A percentile compares a stretch with the other conserved stretches of the same genome.
phyloP scores from a whole-genome alignment of 2,888 invertebrate genomes.

The Stegana nigrithorax region DNA sequence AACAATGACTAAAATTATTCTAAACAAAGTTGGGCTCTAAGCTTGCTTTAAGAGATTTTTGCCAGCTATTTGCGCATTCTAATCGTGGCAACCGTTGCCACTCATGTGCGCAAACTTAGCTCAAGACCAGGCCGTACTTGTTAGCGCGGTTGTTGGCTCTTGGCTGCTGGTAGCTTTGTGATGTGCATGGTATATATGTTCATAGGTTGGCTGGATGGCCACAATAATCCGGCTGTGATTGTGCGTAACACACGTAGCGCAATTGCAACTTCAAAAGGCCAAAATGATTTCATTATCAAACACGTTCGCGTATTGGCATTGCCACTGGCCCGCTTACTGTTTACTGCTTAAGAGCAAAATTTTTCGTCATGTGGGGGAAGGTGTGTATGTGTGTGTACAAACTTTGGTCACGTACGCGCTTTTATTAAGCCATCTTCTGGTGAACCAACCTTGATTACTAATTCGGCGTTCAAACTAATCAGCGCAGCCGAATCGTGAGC shows the following conservation, averaged over 20 bases:
- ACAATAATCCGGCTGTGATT: background rate
- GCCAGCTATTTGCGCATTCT: background rate
- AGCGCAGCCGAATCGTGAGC: constrained; percentile 30
- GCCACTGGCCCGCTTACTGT: background rate
- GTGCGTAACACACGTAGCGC: constrained; percentile 16
- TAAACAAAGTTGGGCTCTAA: too few species aligned
- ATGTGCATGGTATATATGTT: background rate
- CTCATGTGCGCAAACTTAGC: background rate
- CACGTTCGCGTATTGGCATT: constrained; percentile 40
- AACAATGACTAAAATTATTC: background rate
- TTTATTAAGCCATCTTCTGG: constrained; percentile 66
- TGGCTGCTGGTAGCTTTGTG: too few species aligned
- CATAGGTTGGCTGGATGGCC: constrained; percentile 28
- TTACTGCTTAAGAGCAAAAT: background rate
- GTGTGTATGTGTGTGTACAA: constrained; percentile 25
- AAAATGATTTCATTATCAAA: constrained; percentile 60
- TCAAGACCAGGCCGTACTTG: too few species aligned
- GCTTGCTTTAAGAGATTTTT: too few species aligned
- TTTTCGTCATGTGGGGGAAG: background rate
- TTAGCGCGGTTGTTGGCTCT: too few species aligned
- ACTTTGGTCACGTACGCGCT: constrained; percentile 62
- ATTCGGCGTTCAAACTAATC: constrained; percentile 61
- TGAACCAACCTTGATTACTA: constrained; percentile 65
- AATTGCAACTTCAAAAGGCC: constrained; percentile 51
- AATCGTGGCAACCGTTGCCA: background rate